Conservation (phyloP, 2,888 invertebrate genomes). For the Meteorus colon region DNA sequence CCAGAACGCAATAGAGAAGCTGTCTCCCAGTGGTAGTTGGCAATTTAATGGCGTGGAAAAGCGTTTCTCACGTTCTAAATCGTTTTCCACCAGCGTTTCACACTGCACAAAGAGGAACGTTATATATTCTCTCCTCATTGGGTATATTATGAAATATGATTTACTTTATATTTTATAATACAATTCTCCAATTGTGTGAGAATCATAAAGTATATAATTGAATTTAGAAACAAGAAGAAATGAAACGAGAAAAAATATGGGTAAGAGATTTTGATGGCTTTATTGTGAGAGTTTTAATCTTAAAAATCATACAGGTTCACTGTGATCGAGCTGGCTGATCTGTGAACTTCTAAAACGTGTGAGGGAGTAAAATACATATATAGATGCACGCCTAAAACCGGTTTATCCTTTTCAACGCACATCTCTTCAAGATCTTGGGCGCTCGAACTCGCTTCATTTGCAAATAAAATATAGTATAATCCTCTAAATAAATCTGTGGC, state of each 20-base stretch:
- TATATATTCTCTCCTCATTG: conserved; percentile 11
- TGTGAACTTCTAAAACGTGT: conserved; percentile 5
- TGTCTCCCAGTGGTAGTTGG: conserved; percentile 13
- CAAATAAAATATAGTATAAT: neutral
- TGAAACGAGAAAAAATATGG: neutral
- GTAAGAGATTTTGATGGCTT: neutral
- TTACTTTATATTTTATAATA: conserved; percentile 11
- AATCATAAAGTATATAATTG: neutral
- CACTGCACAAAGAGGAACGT: neutral
- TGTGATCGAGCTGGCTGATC: neutral
- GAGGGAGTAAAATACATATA: conserved; percentile 10
- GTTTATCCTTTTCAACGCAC: conserved; percentile 9
- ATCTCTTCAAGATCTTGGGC: neutral
- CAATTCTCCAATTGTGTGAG: neutral
- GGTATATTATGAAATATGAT: conserved; percentile 21
- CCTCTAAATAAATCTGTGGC: neutral
- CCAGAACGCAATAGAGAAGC: conserved; percentile 13
- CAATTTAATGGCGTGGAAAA: conserved; percentile 41
- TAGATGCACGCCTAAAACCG: conserved; percentile 19
- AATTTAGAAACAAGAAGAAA: neutral
- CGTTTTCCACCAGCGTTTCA: conserved; percentile 36
- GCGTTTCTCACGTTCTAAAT: conserved; percentile 43
- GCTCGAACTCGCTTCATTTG: neutral
- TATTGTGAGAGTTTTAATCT: conserved; percentile 1
- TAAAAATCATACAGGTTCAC: neutral